Conservation (phyloP, 1,140 invertebrate genomes). For the Lepidurus packardi region DNA sequence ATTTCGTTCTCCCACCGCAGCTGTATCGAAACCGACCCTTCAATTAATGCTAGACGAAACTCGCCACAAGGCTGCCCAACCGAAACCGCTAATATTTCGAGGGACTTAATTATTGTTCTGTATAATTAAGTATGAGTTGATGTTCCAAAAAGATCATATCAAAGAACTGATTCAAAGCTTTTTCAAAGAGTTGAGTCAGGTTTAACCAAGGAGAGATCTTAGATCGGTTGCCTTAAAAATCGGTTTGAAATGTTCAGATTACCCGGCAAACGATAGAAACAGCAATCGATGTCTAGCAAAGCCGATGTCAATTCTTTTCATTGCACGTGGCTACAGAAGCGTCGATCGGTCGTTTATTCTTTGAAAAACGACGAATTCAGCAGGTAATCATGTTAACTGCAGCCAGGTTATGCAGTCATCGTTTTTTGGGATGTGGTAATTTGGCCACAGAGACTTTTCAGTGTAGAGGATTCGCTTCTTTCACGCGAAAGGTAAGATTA, state of each 20-base stretch:
- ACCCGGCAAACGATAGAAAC: not conserved
- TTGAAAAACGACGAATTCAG: not conserved
- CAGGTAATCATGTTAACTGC: slow-evolving; percentile 29
- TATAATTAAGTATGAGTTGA: too few relatives aligned
- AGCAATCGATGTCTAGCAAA: not conserved
- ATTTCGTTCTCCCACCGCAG: too few relatives aligned
- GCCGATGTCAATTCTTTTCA: not conserved
- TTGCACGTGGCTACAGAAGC: slow-evolving; percentile 1
- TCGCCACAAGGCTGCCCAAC: too few relatives aligned
- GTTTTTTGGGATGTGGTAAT: not conserved
- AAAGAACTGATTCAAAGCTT: too few relatives aligned
- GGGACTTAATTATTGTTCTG: too few relatives aligned
- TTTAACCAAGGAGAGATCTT: too few relatives aligned
- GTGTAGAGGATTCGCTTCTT: slow-evolving; percentile 26
- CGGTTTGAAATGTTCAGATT: not conserved
- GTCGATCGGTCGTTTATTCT: not conserved
- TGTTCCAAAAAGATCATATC: too few relatives aligned
- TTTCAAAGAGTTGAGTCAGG: too few relatives aligned
- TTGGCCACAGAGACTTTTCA: slow-evolving; percentile 29
- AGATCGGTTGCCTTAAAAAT: too few relatives aligned
- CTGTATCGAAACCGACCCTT: too few relatives aligned
- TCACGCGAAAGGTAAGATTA: slow-evolving; percentile 28
- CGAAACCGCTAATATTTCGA: too few relatives aligned
- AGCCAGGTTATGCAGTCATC: slow-evolving; percentile 30
- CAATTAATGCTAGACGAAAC: too few relatives aligned